A percentile compares a stretch with the other conserved stretches of the same genome.
Conservation (phyloP, 2,888 invertebrate genomes). For the Erebia palarica region DNA sequence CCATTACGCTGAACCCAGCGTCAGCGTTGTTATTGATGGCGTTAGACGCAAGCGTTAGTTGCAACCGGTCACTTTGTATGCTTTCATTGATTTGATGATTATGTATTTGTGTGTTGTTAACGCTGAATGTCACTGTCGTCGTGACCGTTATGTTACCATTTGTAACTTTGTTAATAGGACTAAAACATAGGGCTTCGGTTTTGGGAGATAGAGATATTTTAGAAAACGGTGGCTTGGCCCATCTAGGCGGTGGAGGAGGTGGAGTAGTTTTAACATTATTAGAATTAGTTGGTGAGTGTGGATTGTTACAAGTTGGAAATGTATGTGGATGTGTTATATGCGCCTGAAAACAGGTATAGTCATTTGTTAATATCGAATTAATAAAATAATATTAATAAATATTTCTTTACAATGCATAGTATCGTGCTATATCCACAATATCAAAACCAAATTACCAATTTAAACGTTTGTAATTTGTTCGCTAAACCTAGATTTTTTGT, state of each 20-base stretch:
- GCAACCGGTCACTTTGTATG: constrained; percentile 74
- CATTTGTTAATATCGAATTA: constrained; percentile 35
- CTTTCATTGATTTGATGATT: constrained; percentile 79
- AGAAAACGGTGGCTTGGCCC: constrained; percentile 89
- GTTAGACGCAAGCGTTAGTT: constrained; percentile 81
- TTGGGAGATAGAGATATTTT: constrained; percentile 76
- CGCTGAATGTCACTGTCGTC: constrained; percentile 93
- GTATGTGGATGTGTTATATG: constrained; percentile 81
- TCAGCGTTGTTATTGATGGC: constrained; percentile 71
- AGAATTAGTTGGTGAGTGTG: constrained; percentile 68
- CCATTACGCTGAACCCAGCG: constrained; percentile 64
- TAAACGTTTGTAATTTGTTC: not conserved
- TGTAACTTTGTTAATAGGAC: constrained; percentile 72
- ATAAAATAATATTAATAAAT: constrained; percentile 28
- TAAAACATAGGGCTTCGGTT: constrained; percentile 68
- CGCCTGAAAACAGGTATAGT: constrained; percentile 78
- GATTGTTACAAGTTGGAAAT: constrained; percentile 69
- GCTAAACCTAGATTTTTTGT: not conserved
- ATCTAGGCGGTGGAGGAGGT: constrained; percentile 92
- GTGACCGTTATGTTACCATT: constrained; percentile 91
- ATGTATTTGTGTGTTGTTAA: constrained; percentile 83
- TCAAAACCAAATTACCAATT: not conserved
- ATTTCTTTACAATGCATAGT: constrained; percentile 29
- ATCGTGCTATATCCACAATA: constrained; percentile 7
- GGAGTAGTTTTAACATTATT: constrained; percentile 83